Conservation (phyloP, 2,888 invertebrate species). For the Cristatella mucedo region DNA sequence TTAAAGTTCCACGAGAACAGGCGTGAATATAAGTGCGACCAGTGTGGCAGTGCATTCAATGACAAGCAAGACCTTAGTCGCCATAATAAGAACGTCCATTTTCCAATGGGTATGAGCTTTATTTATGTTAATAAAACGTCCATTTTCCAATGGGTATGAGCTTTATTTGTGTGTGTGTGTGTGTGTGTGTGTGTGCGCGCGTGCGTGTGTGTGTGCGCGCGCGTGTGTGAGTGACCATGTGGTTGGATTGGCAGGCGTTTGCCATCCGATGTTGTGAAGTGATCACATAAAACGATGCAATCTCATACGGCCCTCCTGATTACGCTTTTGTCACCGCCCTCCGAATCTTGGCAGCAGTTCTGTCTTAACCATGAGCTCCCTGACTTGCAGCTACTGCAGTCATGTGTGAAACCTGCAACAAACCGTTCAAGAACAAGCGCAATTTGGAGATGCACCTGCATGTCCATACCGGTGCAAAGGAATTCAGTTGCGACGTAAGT, state of each 20-base stretch:
- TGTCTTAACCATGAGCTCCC: no score
- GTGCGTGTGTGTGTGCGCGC: no score
- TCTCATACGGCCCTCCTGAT: no score
- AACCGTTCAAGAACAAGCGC: conserved; percentile 5
- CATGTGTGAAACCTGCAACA: conserved; percentile 1
- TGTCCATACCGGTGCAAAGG: conserved; percentile 5
- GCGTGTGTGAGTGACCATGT: no score
- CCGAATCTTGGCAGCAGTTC: no score
- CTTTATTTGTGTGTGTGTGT: no score
- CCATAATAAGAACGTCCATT: conserved; percentile 7
- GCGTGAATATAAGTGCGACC: conserved; percentile 5
- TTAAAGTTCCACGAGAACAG: conserved; percentile 8
- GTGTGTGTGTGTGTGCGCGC: no score
- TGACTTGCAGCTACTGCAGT: conserved; percentile 1
- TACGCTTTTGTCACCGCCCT: no score
- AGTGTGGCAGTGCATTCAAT: conserved; percentile 7
- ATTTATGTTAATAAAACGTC: no score
- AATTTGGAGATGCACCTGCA: conserved; percentile 4
- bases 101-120: background rate
- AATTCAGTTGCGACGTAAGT: conserved; percentile 3
- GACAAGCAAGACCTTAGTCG: conserved; percentile 6
- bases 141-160: conserved; percentile 2
- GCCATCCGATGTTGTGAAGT: no score
- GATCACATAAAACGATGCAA: no score
- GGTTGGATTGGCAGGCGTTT: no score